Percentiles rank a stretch among this genome's conserved stretches.
These are phyloP conservation scores for Nezara viridula DNA, from an alignment of 2,888 invertebrate species.

Conservation along the genomic window DNA sequence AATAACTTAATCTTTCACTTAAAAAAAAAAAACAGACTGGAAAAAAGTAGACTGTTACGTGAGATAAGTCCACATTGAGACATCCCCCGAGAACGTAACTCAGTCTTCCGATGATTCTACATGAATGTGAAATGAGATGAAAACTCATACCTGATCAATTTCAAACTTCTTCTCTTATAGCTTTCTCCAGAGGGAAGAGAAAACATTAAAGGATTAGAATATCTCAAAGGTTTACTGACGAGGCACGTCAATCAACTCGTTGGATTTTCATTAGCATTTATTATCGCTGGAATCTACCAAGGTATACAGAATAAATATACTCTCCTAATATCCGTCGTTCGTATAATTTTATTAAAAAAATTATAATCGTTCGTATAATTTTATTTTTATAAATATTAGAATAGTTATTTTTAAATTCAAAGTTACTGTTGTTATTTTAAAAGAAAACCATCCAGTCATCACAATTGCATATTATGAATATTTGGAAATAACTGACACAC, in stretches of 20 bases:
- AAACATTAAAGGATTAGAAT: neutral
- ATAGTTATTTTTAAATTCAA: no score
- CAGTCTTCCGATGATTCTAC: neutral
- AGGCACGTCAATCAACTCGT: neutral
- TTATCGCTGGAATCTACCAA: neutral
- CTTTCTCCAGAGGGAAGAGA: neutral
- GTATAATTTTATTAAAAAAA: no score
- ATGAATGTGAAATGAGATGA: neutral
- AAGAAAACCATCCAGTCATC: neutral
- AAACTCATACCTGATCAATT: neutral
- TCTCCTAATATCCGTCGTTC: no score
- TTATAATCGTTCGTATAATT: neutral
- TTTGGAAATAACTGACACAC: no score
- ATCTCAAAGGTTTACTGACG: neutral
- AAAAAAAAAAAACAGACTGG: neutral
- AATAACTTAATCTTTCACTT: neutral
- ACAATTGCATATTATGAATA: neutral
- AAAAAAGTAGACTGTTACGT: neutral
- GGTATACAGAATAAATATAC: neutral
- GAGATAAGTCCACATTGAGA: neutral
- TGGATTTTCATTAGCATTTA: neutral
- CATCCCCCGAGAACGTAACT: neutral
- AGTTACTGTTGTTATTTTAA: no score
- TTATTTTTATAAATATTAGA: no score
- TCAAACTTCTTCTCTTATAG: neutral